Percentiles rank a stretch among this genome's conserved stretches.
Evolutionary conservation across 1,140 invertebrate genomes (phyloP).

Genomic region (Meloidogyne exigua): DNA sequence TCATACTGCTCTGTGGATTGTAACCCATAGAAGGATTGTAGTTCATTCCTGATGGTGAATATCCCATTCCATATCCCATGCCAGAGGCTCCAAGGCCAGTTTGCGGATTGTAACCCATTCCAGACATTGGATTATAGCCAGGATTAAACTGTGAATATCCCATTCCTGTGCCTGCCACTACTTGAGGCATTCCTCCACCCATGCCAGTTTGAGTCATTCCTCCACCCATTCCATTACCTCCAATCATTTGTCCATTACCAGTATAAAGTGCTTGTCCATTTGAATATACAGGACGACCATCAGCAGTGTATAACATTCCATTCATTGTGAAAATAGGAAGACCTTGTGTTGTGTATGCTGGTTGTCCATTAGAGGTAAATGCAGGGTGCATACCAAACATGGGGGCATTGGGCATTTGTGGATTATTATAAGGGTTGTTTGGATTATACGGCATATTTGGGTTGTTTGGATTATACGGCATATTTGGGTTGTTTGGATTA

Average conservation of each 20-base stretch:
- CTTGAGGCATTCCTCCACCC: too few species aligned
- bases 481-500: not conserved
- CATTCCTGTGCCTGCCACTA: too few species aligned
- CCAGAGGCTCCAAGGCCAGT: too few species aligned
- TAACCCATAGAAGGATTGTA: too few species aligned
- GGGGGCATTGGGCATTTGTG: not conserved
- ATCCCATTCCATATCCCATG: too few species aligned
- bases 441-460: not conserved
- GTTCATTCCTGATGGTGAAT: too few species aligned
- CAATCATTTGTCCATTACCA: not conserved
- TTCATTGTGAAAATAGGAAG: slow-evolving; percentile 2
- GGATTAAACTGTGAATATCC: too few species aligned
- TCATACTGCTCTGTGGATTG: too few species aligned
- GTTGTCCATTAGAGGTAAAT: not conserved
- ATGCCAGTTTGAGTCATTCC: too few species aligned
- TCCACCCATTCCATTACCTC: not conserved
- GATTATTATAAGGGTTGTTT: not conserved
- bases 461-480: not conserved
- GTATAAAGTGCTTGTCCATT: not conserved
- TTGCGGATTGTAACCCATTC: too few species aligned
- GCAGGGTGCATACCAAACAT: not conserved
- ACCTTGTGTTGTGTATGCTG: not conserved
- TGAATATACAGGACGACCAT: not conserved
- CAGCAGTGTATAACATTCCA: not conserved
- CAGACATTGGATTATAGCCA: too few species aligned